Evolutionary conservation across 2,113 vertebrate genomes (phyloP).

Genomic region (Neopipo cinnamomea): DNA sequence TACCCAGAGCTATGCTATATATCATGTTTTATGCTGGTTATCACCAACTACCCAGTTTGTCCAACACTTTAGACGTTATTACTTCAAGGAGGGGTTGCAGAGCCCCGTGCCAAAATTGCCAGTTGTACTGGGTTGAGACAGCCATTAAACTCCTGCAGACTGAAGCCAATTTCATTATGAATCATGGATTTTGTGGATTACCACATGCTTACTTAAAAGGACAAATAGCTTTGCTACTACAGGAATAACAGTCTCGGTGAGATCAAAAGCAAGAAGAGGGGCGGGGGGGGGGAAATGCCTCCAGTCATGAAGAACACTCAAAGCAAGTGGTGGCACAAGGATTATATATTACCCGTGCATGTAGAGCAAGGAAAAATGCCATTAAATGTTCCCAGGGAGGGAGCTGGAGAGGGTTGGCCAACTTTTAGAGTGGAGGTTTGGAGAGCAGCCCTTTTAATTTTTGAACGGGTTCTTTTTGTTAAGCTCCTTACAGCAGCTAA

Average conservation of each 20-base stretch:
- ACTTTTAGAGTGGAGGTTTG: neutral
- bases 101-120: conserved; percentile 1
- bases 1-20: neutral
- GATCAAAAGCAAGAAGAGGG: conserved; percentile 49
- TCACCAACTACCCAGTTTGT: conserved; percentile 34
- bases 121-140: conserved; percentile 38
- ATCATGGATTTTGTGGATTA: conserved; percentile 66
- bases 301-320: conserved; percentile 49
- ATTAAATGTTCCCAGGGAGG: conserved; percentile 13
- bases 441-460: neutral
- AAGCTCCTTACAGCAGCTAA: neutral
- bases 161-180: conserved; percentile 67
- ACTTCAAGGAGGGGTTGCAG: conserved; percentile 34
- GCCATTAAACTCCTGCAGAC: conserved; percentile 41
- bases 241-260: conserved; percentile 42
- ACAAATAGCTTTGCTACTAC: conserved; percentile 59
- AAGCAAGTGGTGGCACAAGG: conserved; percentile 44
- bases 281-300: neutral
- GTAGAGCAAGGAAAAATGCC: conserved; percentile 41
- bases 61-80: conserved; percentile 25
- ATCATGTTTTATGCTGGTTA: conserved; percentile 32
- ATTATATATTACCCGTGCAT: conserved; percentile 22
- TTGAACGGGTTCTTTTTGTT: neutral
- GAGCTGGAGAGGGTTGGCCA: neutral
- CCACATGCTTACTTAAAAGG: conserved; percentile 60